Percentiles rank a stretch among this genome's conserved stretches.
These are phyloP conservation scores for Drosophila nigromelanica DNA, from an alignment of 1,140 invertebrate genomes.

Conservation along the genomic window DNA sequence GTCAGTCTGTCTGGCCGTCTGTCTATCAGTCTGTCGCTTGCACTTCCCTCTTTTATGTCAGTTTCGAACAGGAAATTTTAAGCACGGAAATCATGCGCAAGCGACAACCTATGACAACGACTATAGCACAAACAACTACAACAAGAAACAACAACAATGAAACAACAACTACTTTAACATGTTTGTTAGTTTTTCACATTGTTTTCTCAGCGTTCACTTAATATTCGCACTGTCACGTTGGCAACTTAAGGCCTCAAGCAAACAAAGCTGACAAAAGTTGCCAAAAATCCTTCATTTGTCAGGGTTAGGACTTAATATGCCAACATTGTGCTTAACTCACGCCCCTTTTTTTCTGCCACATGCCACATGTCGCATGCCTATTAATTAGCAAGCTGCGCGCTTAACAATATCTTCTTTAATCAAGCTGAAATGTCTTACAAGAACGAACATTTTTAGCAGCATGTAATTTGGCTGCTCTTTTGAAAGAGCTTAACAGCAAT, in stretches of 20 bases:
- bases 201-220: slow-evolving; percentile 28
- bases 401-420: slow-evolving; percentile 26
- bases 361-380: slow-evolving; percentile 10
- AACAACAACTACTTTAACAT: slow-evolving; percentile 31
- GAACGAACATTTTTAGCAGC: slow-evolving; percentile 6
- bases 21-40: slow-evolving; percentile 20
- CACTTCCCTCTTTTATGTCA: slow-evolving; percentile 64
- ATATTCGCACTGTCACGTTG: slow-evolving; percentile 36
- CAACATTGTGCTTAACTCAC: slow-evolving; percentile 23
- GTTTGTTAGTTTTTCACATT: slow-evolving; percentile 50
- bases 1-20: background rate
- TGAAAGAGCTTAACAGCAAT: background rate
- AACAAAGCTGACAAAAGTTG: background rate
- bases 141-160: slow-evolving; percentile 28
- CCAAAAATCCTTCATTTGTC: slow-evolving; percentile 11
- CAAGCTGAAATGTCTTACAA: slow-evolving; percentile 9
- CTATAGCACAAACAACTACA: slow-evolving; percentile 16
- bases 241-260: slow-evolving; percentile 24
- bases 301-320: slow-evolving; percentile 13
- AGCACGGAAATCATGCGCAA: slow-evolving; percentile 74
- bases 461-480: background rate
- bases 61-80: slow-evolving; percentile 76
- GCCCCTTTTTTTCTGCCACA: slow-evolving; percentile 8
- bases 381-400: slow-evolving; percentile 33
- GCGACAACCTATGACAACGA: slow-evolving; percentile 29